Conservation (phyloP, 2,888 invertebrate species). For the Melieria crassipennis region DNA sequence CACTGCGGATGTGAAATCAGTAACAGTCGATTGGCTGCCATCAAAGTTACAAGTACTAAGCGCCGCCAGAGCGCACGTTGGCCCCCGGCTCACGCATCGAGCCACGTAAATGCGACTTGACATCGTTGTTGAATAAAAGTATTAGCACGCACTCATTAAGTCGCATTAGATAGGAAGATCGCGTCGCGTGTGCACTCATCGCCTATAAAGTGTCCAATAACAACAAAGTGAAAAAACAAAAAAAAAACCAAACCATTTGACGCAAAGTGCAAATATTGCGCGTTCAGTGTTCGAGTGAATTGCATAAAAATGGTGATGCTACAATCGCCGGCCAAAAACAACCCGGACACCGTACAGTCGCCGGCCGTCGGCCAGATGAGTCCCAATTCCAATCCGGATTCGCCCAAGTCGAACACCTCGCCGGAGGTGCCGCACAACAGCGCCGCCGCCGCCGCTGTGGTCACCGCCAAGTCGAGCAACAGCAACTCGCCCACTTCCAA, state of each 20-base stretch:
- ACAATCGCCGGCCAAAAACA: constrained; percentile 59
- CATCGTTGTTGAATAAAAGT: constrained; percentile 15
- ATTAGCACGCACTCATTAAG: not conserved
- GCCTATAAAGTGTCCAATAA: not conserved
- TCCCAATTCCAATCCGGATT: constrained; percentile 64
- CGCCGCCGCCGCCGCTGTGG: constrained; percentile 27
- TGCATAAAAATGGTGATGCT: constrained; percentile 63
- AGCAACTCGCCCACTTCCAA: constrained; percentile 47
- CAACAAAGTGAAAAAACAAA: not conserved
- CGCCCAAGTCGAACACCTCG: constrained; percentile 64
- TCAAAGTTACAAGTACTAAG: constrained; percentile 56
- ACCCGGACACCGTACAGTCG: constrained; percentile 44
- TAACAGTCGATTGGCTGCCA: constrained; percentile 62
- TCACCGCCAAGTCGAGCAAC: constrained; percentile 26
- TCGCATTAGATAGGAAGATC: constrained; percentile 23
- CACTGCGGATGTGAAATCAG: constrained; percentile 47
- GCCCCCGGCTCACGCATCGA: not conserved
- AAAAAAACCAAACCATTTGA: constrained; percentile 15
- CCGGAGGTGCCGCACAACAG: constrained; percentile 50
- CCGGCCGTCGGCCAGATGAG: constrained; percentile 59
- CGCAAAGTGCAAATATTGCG: not conserved
- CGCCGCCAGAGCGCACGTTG: constrained; percentile 24
- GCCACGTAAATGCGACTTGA: too few species aligned
- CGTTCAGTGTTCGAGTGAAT: not conserved
- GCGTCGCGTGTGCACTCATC: constrained; percentile 4